Evolutionary conservation across 2,797 vertebrate species (phyloP), one percentile per base, ranked within the genome.

Genomic region (Phataginus tetradactyla): DNA sequence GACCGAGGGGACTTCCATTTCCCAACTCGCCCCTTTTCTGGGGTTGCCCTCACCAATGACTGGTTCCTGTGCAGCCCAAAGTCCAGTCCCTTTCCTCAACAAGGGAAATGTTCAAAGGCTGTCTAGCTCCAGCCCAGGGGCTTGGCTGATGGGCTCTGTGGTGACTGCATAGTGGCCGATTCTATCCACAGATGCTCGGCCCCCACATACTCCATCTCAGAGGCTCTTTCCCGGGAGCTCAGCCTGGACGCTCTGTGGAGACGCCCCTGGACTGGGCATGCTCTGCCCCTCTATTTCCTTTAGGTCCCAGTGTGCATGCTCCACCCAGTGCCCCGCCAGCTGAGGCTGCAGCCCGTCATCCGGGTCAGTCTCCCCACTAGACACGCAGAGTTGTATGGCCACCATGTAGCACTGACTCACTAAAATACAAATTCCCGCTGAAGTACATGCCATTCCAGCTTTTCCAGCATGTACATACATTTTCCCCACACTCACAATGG

Each of bases 321-420:
- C 39, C 5, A 1, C 20, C 39, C 27, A 2, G 17, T 0, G 15
- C 34, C 83, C 23, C 2, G 0, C 15, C 37, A 15, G 0, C 3
- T 45, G 45, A 45, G 45, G 10, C 45, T 45, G 45, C 45, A 45
- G 10, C 45, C 45, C 10, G 11, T 12, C 45, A 45, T 45, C 2
- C 45, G 0, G 10, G 45, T 45, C 45, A 45, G 45, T 12, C 45
- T 45, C 45, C 72, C 59, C 42, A 14, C 4, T 1, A 6, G 25
- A 18, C 1, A 13, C n/a, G 0, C 4, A 0, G 7, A 61, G 71
- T 20, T 1, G 0, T 0, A 0, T 6, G 29, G 32, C 37, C 74
- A 42, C 34, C 0, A 12, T 0, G 0, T 4, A 7, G 20, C 83
- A 25, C 9, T 6, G 63, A 37, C 15, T 39, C 2, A 4, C 59